Conservation (phyloP, 2,888 invertebrate species). For the Eutolmus rufibarbis region DNA sequence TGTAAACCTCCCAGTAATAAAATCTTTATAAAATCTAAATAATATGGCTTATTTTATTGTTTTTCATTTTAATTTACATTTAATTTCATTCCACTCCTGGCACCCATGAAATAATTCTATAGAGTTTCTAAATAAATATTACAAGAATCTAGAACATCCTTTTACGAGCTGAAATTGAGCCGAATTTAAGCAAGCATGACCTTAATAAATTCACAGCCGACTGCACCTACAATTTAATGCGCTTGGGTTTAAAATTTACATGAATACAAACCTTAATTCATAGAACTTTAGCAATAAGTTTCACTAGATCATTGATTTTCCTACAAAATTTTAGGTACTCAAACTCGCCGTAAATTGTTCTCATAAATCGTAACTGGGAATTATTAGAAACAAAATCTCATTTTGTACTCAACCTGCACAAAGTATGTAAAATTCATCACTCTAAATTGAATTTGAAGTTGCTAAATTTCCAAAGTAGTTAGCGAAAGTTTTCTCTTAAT, state of each 20-base stretch:
- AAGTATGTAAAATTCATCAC: not conserved
- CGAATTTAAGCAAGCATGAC: not conserved
- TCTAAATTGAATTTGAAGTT: not conserved
- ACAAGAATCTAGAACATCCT: not conserved
- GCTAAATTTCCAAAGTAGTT: not conserved
- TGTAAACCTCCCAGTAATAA: too few relatives aligned
- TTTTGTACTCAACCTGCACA: not conserved
- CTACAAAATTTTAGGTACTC: not conserved
- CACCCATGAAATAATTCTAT: not conserved
- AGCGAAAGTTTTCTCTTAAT: not conserved
- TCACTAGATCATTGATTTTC: not conserved
- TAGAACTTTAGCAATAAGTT: not conserved
- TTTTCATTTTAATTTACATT: too few relatives aligned
- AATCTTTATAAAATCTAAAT: too few relatives aligned
- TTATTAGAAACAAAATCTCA: not conserved
- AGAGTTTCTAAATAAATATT: not conserved
- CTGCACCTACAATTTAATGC: not conserved
- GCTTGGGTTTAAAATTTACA: not conserved
- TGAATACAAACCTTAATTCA: not conserved
- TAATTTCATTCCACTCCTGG: too few relatives aligned
- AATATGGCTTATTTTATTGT: too few relatives aligned
- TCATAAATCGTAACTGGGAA: not conserved
- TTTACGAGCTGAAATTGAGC: not conserved
- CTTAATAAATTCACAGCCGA: not conserved
- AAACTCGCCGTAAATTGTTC: not conserved